A percentile compares a stretch with the other conserved stretches of the same genome.
phyloP scores from a whole-genome alignment of 1,140 invertebrate genomes.

The Chelonus insularis region DNA sequence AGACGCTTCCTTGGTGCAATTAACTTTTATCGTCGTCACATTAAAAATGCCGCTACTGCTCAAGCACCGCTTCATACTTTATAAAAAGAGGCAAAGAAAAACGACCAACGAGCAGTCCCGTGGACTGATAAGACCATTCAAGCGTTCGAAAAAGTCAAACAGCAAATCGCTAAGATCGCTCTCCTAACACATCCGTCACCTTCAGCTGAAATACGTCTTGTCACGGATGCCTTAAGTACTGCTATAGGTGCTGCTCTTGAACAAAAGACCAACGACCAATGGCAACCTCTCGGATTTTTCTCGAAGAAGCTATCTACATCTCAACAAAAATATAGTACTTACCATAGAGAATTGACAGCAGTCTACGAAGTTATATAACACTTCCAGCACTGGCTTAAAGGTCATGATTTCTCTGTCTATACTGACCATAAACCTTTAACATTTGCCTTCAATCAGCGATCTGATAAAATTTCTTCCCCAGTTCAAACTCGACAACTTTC shows the following conservation, averaged over 20 bases:
- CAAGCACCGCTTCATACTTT: no score
- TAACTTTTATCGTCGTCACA: no score
- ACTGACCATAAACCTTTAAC: no score
- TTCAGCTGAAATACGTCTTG: neutral
- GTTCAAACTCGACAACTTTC: constrained; percentile 23
- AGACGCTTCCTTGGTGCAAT: no score
- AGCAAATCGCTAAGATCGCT: neutral
- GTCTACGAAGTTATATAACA: no score
- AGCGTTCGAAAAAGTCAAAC: constrained; percentile 27
- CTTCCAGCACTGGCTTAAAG: no score
- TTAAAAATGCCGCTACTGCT: no score
- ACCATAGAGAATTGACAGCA: no score
- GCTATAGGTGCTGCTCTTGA: constrained; percentile 29
- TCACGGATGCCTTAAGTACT: neutral
- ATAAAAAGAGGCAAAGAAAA: constrained; percentile 30
- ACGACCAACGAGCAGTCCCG: constrained; percentile 19
- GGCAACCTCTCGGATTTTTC: constrained; percentile 29
- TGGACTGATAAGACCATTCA: constrained; percentile 24
- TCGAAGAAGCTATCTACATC: constrained; percentile 23
- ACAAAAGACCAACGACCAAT: constrained; percentile 20
- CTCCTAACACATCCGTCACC: neutral
- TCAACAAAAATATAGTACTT: no score
- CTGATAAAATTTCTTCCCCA: no score
- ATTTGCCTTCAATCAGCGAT: constrained; percentile 28
- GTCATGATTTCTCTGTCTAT: no score